Evolutionary conservation across 2,888 invertebrate genomes (phyloP).

Genomic region (Oasisia sp.): DNA sequence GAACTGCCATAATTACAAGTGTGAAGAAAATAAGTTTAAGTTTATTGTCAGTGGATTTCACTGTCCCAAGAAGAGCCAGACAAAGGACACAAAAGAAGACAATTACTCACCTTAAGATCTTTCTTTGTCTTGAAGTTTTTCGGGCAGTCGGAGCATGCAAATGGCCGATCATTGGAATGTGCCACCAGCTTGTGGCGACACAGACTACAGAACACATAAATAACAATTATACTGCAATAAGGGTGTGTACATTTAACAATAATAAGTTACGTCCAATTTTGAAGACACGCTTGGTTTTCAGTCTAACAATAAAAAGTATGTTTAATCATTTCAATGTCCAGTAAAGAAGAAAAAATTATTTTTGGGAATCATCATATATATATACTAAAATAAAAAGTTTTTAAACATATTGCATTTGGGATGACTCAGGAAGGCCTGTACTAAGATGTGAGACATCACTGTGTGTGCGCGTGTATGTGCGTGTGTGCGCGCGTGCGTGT

Average conservation of each 20-base stretch:
- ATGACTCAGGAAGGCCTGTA: background rate
- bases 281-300: background rate
- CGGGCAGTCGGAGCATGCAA: conserved; percentile 36
- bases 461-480: too few relatives aligned
- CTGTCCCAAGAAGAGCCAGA: background rate
- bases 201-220: conserved; percentile 27
- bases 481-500: background rate
- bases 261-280: background rate
- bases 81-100: too few relatives aligned
- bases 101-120: conserved; percentile 36
- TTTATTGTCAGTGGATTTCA: background rate
- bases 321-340: background rate
- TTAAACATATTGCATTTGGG: background rate
- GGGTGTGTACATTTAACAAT: background rate
- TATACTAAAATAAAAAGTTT: too few relatives aligned
- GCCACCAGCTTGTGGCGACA: conserved; percentile 37
- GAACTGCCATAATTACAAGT: background rate
- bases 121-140: conserved; percentile 41
- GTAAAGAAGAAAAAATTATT: background rate
- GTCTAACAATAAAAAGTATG: background rate
- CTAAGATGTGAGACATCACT: too few relatives aligned
- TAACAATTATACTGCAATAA: background rate
- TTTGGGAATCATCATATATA: background rate
- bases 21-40: background rate
- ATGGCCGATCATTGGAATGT: conserved; percentile 39